Evolutionary conservation across 2,888 invertebrate species (phyloP).

Genomic region (Drosophila neonasuta): DNA sequence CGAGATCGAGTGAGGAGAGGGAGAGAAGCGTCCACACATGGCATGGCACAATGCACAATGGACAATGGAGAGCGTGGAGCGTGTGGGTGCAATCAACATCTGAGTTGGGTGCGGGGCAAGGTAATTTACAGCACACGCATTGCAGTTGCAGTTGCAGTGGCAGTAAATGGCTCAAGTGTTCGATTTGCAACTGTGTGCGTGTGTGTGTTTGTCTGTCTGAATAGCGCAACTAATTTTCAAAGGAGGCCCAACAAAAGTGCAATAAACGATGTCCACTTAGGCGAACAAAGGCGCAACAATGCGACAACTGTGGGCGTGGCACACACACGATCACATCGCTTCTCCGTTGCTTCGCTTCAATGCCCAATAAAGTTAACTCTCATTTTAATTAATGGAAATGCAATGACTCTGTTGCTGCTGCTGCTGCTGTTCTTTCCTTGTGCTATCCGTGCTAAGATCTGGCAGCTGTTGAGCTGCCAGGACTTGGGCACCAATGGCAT

Average conservation of each 20-base stretch:
- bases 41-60: constrained; percentile 47
- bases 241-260: constrained; percentile 69
- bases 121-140: constrained; percentile 61
- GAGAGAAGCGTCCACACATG: constrained; percentile 43
- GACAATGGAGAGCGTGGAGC: constrained; percentile 56
- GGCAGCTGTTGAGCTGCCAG: constrained; percentile 42
- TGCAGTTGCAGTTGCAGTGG: constrained; percentile 31
- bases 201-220: constrained; percentile 43
- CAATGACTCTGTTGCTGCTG: constrained; percentile 61
- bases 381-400: constrained; percentile 74
- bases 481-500: constrained; percentile 19
- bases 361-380: constrained; percentile 64
- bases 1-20: constrained; percentile 4
- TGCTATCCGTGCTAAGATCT: constrained; percentile 59
- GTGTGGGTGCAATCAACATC: constrained; percentile 73
- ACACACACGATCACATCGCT: constrained; percentile 25
- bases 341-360: constrained; percentile 1
- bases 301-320: constrained; percentile 57
- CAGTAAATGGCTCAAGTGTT: constrained; percentile 29
- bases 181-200: constrained; percentile 4
- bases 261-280: constrained; percentile 78
- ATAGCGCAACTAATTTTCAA: constrained; percentile 79
- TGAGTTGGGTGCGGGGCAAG: constrained; percentile 42
- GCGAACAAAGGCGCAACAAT: constrained; percentile 58
- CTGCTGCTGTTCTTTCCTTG: constrained; percentile 14